Conservation (phyloP, 2,113 vertebrate species). For the Nyctereutes procyonoides region DNA sequence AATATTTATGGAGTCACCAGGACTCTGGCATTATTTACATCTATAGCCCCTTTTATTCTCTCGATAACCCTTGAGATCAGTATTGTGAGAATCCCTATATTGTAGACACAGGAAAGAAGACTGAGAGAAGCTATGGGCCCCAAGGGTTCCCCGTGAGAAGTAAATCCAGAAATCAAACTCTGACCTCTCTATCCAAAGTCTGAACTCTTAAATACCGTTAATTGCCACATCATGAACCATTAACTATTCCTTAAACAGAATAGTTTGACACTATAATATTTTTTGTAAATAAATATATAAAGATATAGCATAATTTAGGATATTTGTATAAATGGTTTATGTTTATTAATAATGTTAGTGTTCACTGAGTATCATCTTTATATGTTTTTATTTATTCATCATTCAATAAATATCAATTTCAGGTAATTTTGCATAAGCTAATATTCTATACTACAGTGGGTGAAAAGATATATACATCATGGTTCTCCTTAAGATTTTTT, state of each 20-base stretch:
- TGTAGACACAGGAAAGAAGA: not conserved
- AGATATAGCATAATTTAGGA: not conserved
- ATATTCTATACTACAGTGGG: not conserved
- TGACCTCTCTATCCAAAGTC: not conserved
- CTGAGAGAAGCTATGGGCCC: not conserved
- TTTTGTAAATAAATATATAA: not conserved
- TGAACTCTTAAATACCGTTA: not conserved
- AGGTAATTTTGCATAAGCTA: not conserved
- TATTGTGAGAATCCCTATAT: not conserved
- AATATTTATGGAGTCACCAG: not conserved
- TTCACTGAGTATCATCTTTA: not conserved
- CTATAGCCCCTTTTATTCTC: not conserved
- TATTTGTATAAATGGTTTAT: not conserved
- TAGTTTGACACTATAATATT: not conserved
- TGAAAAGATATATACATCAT: not conserved
- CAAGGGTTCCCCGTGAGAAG: not conserved
- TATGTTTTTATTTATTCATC: not conserved
- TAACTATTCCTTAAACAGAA: not conserved
- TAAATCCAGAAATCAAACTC: conserved; percentile 11
- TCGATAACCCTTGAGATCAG: not conserved
- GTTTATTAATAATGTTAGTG: not conserved
- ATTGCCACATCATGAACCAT: not conserved
- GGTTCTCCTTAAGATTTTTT: not conserved
- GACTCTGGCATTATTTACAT: not conserved
- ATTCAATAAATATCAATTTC: not conserved